phyloP scores from a whole-genome alignment of 2,797 vertebrate genomes.

The Hozukius guyotensis region DNA sequence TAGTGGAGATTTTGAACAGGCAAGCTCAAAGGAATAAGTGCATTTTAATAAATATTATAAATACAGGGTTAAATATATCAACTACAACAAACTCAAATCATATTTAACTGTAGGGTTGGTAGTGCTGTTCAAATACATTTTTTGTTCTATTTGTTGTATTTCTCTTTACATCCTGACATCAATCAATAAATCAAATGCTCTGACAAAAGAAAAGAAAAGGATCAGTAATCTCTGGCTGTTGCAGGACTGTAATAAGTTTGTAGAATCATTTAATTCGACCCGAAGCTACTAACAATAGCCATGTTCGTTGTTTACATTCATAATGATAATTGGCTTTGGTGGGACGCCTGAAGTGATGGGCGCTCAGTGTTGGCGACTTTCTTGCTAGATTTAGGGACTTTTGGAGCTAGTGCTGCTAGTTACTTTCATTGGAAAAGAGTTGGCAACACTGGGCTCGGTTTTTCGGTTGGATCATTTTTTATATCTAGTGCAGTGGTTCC shows the following conservation, averaged over 20 bases:
- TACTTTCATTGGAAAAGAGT: neutral
- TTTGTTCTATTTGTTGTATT: too few relatives aligned
- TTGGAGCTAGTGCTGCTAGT: fast-evolving
- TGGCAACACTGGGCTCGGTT: neutral
- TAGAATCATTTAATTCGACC: neutral
- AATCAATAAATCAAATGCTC: neutral
- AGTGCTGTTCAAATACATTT: neutral
- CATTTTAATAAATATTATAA: neutral
- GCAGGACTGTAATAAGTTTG: neutral
- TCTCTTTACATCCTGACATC: too few relatives aligned
- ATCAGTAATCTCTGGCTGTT: too few relatives aligned
- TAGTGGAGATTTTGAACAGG: neutral
- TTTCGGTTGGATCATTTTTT: neutral
- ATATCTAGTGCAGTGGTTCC: neutral
- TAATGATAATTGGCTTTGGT: neutral
- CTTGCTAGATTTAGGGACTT: neutral
- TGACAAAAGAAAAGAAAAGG: too few relatives aligned
- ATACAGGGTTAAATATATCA: neutral
- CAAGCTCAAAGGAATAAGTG: neutral
- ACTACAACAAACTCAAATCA: neutral
- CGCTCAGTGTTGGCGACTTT: neutral
- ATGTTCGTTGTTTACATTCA: neutral
- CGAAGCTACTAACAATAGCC: neutral
- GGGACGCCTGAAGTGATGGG: fast-evolving
- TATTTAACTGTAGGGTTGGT: neutral